A percentile compares a stretch with the other conserved stretches of the same genome.
phyloP scores from a whole-genome alignment of 2,113 vertebrate genomes.

The Rhea pennata region DNA sequence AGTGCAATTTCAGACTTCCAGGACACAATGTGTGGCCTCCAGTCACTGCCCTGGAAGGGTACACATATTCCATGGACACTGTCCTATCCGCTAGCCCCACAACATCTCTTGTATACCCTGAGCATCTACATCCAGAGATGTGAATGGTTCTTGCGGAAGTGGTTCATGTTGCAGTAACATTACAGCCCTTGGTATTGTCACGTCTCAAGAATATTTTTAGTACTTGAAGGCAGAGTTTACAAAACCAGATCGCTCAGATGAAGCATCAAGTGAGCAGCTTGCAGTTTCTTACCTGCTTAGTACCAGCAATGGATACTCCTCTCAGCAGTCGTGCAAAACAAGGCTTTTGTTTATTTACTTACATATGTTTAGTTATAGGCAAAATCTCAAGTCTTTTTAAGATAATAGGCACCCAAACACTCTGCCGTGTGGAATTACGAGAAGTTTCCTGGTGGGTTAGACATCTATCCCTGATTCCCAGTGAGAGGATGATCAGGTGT shows the following conservation, averaged over 20 bases:
- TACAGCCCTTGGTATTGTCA: not conserved
- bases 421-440: not conserved
- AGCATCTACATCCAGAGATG: not conserved
- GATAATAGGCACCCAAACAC: not conserved
- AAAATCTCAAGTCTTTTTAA: not conserved
- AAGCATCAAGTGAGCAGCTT: not conserved
- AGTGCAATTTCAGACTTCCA: not conserved
- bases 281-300: not conserved
- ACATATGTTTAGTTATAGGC: not conserved
- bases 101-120: not conserved
- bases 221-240: not conserved
- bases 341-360: not conserved
- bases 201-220: not conserved
- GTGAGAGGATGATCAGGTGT: not conserved
- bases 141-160: not conserved
- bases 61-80: not conserved
- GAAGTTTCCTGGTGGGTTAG: not conserved
- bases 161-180: not conserved
- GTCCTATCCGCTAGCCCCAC: rapidly evolving
- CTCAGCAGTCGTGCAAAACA: not conserved
- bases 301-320: not conserved
- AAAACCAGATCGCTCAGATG: not conserved
- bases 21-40: rapidly evolving
- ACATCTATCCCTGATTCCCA: not conserved
- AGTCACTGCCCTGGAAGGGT: not conserved